Evolutionary conservation across 1,140 invertebrate genomes (phyloP), one percentile per base, ranked within the genome.

Genomic region (Chrysoperla carnea): DNA sequence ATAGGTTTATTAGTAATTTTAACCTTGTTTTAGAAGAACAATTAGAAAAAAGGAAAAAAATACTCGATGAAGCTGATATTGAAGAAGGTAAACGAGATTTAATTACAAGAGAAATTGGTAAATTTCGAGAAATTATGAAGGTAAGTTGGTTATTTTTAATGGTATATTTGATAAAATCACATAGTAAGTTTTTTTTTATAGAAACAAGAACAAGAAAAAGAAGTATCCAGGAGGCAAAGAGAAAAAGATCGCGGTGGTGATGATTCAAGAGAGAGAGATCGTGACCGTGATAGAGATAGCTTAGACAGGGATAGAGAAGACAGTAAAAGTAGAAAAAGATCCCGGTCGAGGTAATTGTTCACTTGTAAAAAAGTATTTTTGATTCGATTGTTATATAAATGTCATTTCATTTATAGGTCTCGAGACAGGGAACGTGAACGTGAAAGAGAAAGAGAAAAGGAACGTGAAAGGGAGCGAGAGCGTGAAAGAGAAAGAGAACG

Each of bases 101-200:
- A 47, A 96, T 98, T 49, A 91, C 89, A 52, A 73, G 81, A 50
- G 93, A 97, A 72, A 97, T 97, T 63, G 87, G 87, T 48, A 93
- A 91, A 65, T 97, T 97, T 66, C 75, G 93, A 42, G 91, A 95
- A 70, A 85, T 88, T 45, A 92, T 93, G 81, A 93, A 92, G 84
- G 88, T 91, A 79, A 74, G 59, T 59, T 45, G 13, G 27, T 41
- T 23, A 2, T 5, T 23, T 23, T 23, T 23, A 23, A 23, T n/a
- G 5, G 5, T 23, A 23, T n/a, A 23, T 46, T 41, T 54, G 43
- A 43, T 29, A 33, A 33, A 33, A 4, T 11, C 8, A 33, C 31
- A 33, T 33, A 33, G 31, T 11, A n/a, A 11, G 37, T 37, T 15
- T 23, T 43, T 13, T 44, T 44, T 14, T 29, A 9, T 67, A 75